phyloP scores from a whole-genome alignment of 2,797 vertebrate genomes.

The Rhinatrema bivittatum region DNA sequence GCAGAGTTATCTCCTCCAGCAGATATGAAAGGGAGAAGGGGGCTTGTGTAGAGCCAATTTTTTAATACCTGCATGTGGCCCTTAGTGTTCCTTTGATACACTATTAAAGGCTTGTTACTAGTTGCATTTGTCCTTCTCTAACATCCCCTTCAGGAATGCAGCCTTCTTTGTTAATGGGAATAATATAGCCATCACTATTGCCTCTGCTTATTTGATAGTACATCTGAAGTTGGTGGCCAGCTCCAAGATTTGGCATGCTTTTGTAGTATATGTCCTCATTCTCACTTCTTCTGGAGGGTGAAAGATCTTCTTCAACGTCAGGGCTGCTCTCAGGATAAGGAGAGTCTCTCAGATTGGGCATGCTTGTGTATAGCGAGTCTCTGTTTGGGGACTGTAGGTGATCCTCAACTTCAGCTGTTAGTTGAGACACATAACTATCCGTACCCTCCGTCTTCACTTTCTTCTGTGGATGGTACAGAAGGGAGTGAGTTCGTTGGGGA shows the following conservation, averaged over 20 bases:
- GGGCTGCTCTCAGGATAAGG: conserved; percentile 86
- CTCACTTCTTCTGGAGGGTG: conserved; percentile 85
- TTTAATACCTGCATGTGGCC: conserved; percentile 58
- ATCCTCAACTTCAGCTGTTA: conserved; percentile 77
- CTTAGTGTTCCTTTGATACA: conserved; percentile 63
- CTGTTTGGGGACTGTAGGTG: conserved; percentile 91
- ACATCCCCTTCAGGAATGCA: conserved; percentile 90
- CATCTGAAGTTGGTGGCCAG: conserved; percentile 85
- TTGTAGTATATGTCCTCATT: conserved; percentile 97
- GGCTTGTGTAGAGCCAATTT: conserved; percentile 40
- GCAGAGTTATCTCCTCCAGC: conserved; percentile 54
- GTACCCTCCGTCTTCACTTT: conserved; percentile 81
- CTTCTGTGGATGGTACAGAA: conserved; percentile 96
- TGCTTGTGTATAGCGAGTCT: conserved; percentile 98
- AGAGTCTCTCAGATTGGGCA: conserved; percentile 97
- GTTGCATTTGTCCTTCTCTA: conserved; percentile 98
- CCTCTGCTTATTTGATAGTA: conserved; percentile 96
- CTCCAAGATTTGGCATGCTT: conserved; percentile 97
- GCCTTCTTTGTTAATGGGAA: conserved; percentile 89
- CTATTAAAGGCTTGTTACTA: conserved; percentile 96
- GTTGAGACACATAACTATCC: conserved; percentile 77
- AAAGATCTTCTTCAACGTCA: conserved; percentile 81
- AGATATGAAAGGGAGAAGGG: conserved; percentile 37
- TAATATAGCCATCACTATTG: conserved; percentile 91
- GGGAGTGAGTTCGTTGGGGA: conserved; percentile 98